Evolutionary conservation across 2,113 vertebrate genomes (phyloP), one percentile per base, ranked within the genome.

Genomic region (Passerina amoena): DNA sequence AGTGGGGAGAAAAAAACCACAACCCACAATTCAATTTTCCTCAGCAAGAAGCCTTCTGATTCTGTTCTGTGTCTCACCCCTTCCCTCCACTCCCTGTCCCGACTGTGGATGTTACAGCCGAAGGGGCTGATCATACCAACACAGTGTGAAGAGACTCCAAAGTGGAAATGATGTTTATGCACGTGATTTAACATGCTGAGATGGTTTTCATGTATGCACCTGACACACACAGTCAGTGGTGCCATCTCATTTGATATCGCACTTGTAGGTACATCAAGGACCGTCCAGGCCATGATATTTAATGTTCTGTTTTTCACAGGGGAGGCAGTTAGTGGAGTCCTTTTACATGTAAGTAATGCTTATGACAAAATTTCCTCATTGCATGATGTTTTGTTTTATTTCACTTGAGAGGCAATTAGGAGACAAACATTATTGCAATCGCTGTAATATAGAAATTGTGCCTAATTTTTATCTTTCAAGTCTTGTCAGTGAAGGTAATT

Each of bases 391-490:
- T 40, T 40, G 9, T 28, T 42, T 45, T 56, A 33, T 56, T 86
- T 60, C 57, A 78, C 78, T 61, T 48, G 53, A 95, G 82, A 94
- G 77, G 81, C 82, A 97, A 94, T 96, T 95, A 97, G 90, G 85
- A 54, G 16, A 50, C 90, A 88, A 94, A 88, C 38, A 87, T 86
- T 84, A 91, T 65, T 84, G 56, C 25, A 28, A 92, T 63, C 70
- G 42, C 71, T 70, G 92, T 87, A 86, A 86, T 93, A 72, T 40
- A 82, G 66, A 81, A 95, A 61, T 97, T 88, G 71, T 50, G 94
- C 82, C 83, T 93, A 73, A 77, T 91, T 96, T 95, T 90, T 92
- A 76, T 92, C 72, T 95, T 76, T 85, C 54, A 56, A 70, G 66
- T 83, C 94, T 92, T 97, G 85, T 94, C n/a, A 66, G 90, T 79